Conservation (phyloP, 2,113 vertebrate species). For the Tiliqua scincoides region DNA sequence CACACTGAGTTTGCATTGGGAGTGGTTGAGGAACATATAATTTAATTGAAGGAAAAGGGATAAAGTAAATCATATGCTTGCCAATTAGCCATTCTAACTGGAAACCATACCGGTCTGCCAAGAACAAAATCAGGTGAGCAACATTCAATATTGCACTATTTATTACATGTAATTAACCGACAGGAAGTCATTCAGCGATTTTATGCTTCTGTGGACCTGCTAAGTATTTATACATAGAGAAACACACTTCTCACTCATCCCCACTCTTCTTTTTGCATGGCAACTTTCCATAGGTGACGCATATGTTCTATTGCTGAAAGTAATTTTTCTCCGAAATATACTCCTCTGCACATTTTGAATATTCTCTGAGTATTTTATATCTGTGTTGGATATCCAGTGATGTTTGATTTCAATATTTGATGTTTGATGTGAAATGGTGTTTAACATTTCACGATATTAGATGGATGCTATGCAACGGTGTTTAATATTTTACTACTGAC, state of each 20-base stretch:
- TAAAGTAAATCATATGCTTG: background rate
- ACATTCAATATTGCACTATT: conserved; percentile 21
- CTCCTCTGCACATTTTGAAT: background rate
- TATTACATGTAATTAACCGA: conserved; percentile 25
- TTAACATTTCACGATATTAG: background rate
- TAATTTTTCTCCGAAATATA: background rate
- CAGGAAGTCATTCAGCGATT: background rate
- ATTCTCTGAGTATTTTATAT: background rate
- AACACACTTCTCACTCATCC: background rate
- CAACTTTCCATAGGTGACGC: conserved; percentile 12
- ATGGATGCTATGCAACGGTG: background rate
- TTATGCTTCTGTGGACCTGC: background rate
- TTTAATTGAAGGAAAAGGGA: conserved; percentile 17
- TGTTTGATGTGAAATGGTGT: background rate
- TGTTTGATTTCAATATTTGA: background rate
- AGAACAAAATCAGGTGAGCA: conserved; percentile 31
- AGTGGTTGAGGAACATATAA: conserved; percentile 20
- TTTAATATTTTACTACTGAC: too few relatives aligned
- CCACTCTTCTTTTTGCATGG: background rate
- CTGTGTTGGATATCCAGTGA: background rate
- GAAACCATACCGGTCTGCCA: background rate
- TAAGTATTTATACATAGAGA: background rate
- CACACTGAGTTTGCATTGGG: background rate
- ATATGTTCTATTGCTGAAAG: background rate
- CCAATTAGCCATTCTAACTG: background rate